phyloP scores from a whole-genome alignment of 2,797 vertebrate genomes.

The Sebastolobus alascanus region DNA sequence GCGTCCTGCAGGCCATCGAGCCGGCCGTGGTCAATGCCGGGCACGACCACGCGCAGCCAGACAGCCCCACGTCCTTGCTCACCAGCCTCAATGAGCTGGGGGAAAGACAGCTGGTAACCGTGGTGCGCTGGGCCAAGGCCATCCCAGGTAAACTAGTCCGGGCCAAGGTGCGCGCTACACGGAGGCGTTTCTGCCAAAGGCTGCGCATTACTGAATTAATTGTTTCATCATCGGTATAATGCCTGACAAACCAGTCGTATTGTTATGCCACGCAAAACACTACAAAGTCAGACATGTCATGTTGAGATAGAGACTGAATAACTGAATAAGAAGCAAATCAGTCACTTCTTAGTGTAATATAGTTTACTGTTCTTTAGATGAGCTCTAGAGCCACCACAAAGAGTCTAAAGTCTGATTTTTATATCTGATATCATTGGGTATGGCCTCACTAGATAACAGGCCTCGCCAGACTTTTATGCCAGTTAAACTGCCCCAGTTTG shows the following conservation, averaged over 20 bases:
- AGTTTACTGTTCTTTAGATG: not conserved
- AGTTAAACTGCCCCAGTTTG: not conserved
- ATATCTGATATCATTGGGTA: not conserved
- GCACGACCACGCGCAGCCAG: conserved; percentile 91
- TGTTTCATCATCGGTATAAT: not conserved
- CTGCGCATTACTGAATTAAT: not conserved
- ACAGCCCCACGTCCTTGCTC: conserved; percentile 90
- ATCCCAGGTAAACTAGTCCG: conserved; percentile 88
- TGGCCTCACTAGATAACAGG: not conserved
- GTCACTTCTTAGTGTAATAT: not conserved
- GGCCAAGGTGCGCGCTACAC: not conserved
- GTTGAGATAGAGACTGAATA: not conserved
- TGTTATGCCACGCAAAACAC: not conserved
- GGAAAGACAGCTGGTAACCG: conserved; percentile 92
- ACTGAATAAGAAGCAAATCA: not conserved
- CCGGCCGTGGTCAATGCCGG: conserved; percentile 87
- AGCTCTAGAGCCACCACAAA: not conserved
- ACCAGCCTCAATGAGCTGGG: conserved; percentile 95
- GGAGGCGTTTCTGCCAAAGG: not conserved
- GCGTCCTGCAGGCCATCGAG: conserved; percentile 92
- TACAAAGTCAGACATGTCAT: conserved; percentile 2
- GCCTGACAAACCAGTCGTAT: not conserved
- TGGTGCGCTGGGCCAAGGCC: conserved; percentile 97
- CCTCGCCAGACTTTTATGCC: not conserved
- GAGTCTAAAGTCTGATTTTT: not conserved